Evolutionary conservation across 2,113 vertebrate species (phyloP).

Genomic region (Ahaetulla prasina): DNA sequence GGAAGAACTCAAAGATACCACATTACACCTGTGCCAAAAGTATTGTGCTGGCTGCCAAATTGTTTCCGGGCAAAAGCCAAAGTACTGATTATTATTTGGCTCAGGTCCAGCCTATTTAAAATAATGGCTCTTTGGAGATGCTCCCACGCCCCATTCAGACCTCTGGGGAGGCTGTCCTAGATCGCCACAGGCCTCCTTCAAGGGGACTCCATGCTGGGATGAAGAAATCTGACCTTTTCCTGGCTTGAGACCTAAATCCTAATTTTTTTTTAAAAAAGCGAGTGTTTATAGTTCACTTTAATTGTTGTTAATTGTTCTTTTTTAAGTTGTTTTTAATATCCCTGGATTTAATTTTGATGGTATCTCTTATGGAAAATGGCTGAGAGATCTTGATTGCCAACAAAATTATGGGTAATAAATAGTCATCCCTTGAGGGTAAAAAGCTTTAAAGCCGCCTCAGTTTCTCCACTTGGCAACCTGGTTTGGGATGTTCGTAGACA

Average conservation of each 20-base stretch:
- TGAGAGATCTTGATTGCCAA: not conserved
- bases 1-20: not conserved
- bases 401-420: not conserved
- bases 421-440: not conserved
- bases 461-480: not conserved
- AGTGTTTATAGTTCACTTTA: not conserved
- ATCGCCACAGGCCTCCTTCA: not conserved
- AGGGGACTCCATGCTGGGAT: not conserved
- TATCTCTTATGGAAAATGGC: not conserved
- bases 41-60: not conserved
- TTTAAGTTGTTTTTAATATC: not conserved
- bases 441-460: not conserved
- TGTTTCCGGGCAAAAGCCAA: not conserved
- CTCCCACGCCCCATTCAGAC: not conserved
- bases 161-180: not conserved
- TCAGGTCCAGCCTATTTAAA: not conserved
- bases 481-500: not conserved
- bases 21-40: not conserved
- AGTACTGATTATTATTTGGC: not conserved
- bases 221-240: not conserved
- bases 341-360: not conserved
- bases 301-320: not conserved
- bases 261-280: not conserved
- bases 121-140: not conserved
- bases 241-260: not conserved